Percentiles rank a stretch among this genome's conserved stretches.
phyloP scores from a whole-genome alignment of 2,113 vertebrate genomes.

The Spea multiplicata region DNA sequence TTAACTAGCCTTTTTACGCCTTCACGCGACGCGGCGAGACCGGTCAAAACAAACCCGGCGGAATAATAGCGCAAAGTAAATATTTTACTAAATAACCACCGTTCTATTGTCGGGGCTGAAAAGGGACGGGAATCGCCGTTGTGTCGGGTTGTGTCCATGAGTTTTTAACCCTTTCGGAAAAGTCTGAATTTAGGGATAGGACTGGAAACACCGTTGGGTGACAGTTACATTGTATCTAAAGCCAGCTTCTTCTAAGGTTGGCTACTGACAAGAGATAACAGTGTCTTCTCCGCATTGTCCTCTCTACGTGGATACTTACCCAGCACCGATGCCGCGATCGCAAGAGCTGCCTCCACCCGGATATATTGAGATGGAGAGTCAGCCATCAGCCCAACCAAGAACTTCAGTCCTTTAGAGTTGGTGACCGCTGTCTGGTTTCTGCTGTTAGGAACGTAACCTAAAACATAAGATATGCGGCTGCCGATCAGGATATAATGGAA shows the following conservation, averaged over 20 bases:
- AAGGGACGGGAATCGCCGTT: too few relatives aligned
- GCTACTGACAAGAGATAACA: too few relatives aligned
- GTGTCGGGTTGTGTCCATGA: too few relatives aligned
- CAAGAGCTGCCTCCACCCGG: constrained; percentile 22
- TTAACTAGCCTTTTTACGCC: constrained; percentile 3
- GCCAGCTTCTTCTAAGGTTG: too few relatives aligned
- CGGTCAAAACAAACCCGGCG: background rate
- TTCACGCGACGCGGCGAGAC: background rate
- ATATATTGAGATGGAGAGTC: background rate
- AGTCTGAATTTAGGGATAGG: too few relatives aligned
- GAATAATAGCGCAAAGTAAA: background rate
- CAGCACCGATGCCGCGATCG: constrained; percentile 14
- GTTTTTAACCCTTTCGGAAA: too few relatives aligned
- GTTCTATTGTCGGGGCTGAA: too few relatives aligned
- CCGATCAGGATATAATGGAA: background rate
- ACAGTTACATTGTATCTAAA: too few relatives aligned
- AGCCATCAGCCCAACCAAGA: background rate
- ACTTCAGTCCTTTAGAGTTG: constrained; percentile 4
- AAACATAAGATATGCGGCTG: background rate
- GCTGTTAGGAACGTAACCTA: constrained; percentile 25
- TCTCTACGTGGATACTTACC: background rate
- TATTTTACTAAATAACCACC: background rate
- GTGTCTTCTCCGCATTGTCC: too few relatives aligned
- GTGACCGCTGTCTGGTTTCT: background rate
- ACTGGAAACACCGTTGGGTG: too few relatives aligned